Evolutionary conservation across 92 coral and sea anemone genomes (phyloP), one percentile per base, ranked within the genome.

Genomic region (Bergia puertoricense): DNA sequence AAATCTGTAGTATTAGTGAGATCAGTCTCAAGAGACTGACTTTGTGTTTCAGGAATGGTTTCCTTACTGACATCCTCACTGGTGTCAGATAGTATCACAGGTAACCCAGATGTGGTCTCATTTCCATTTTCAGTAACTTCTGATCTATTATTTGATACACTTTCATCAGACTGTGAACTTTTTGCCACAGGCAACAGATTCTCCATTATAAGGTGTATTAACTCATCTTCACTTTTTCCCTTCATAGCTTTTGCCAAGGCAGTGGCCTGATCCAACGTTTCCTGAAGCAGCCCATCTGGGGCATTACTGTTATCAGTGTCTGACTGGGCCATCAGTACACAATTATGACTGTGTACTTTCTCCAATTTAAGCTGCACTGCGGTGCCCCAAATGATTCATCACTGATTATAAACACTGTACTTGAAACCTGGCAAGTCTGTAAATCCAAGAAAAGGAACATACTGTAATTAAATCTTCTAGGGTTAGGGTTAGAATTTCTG

Each of bases 201-300:
- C 87, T 84, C 40, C 66, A 68, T 66, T 13, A 77, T 15, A 4
- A 72, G 13, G 23, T 10, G 59, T 5, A 56, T 23, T 20, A 84
- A 2, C 66, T 84, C 87, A 30, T 72, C 79, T 46, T 45, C 87
- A 23, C 30, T 72, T 46, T 71, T 84, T 48, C 87, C 87, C 46
- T 69, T 71, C 79, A 84, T 69, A 23, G 62, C 79, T 66, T 37
- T 68, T 45, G 45, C 65, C 50, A 84, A 73, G 13, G 87, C 87
- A 45, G 65, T 14, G 5, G 87, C 87, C 71, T 46, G 69, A 6
- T 84, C 67, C 41, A 69, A 1, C 10, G 79, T 69, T 51, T 84
- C 87, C 45, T 71, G 57, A 42, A 79, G 30, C 14, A 51, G 62
- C 43, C 2, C 62, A 44, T 69, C 41, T 3, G 86, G 74, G 40